Evolutionary conservation across 2,113 vertebrate genomes (phyloP), one percentile per base, ranked within the genome.

Genomic region (Ophthalmolycus amberensis): DNA sequence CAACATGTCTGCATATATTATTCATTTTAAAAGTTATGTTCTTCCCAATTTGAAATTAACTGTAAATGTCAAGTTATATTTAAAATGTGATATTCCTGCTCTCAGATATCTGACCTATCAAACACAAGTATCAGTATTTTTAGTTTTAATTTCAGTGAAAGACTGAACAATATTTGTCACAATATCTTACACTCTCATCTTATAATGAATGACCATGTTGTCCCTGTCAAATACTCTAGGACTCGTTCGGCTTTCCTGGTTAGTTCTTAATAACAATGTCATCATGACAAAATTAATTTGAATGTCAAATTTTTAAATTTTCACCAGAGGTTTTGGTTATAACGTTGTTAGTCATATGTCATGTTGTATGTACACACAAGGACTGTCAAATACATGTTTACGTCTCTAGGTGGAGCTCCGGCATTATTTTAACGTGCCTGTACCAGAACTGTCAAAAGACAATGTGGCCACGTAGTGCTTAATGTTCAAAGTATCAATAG

Each of bases 321-420:
- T 37, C 38, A 69, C 66, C 4, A 22, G 8, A 62, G 42, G 29
- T 54, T 63, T 74, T 75, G 32, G 37, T 37, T 68, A 40, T 1
- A 62, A 67, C 44, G 46, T 75, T 50, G 14, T 72, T 15, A 18
- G 3, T 46, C 20, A 52, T 25, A 18, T 42, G 6, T 18, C 9
- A 6, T 18, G 2, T 34, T 58, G 1, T 14, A 7, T 10, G 27
- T n/a, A 9, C 4, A 22, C 18, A 58, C 0, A 59, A 4, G 2
- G 18, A 60, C 60, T 6, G 9, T 82, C 2, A 62, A 60, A 1
- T 81, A 29, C 63, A 64, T 15, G 16, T 52, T 86, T 52, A 3
- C 0, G 18, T 70, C 91, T 69, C 63, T 84, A 90, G 91, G 83
- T 89, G 87, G 91, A 16, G 90, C 87, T 74, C 37, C 18, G 65